phyloP scores from a whole-genome alignment of 2,113 vertebrate species.

The Acrocephalus kingi region DNA sequence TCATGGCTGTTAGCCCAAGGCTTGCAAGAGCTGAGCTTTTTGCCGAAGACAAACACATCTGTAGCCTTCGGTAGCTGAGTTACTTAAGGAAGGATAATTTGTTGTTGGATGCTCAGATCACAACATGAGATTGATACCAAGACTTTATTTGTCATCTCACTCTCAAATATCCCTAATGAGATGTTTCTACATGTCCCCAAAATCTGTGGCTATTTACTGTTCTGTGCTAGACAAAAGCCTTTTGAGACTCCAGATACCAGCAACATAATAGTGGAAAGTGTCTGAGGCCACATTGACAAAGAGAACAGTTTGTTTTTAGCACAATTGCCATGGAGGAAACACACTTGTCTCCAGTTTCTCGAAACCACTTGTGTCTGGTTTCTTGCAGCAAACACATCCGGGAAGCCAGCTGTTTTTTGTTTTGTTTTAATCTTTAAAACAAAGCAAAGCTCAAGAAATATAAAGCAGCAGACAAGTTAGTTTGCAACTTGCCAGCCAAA shows the following conservation, averaged over 20 bases:
- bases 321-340: slow-evolving; percentile 18
- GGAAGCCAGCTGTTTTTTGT: slow-evolving; percentile 9
- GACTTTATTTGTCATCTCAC: not conserved
- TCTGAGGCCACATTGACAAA: not conserved
- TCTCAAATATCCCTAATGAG: not conserved
- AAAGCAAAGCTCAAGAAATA: slow-evolving; percentile 23
- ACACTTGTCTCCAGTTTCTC: slow-evolving; percentile 5
- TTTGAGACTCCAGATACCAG: slow-evolving; percentile 9
- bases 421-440: not conserved
- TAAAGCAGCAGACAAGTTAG: not conserved
- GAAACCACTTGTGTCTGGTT: slow-evolving; percentile 26
- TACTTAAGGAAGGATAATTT: not conserved
- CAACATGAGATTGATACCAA: not conserved
- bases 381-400: not conserved
- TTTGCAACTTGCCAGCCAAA: not conserved
- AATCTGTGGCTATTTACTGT: not conserved
- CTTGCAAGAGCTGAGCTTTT: not conserved
- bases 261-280: not conserved
- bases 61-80: not conserved
- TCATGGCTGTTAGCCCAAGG: not conserved
- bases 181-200: not conserved
- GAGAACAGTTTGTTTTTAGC: slow-evolving; percentile 35
- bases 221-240: not conserved
- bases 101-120: not conserved
- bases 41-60: not conserved